Evolutionary conservation across 1,140 invertebrate genomes (phyloP).

Genomic region (Drosophila grimshawi): DNA sequence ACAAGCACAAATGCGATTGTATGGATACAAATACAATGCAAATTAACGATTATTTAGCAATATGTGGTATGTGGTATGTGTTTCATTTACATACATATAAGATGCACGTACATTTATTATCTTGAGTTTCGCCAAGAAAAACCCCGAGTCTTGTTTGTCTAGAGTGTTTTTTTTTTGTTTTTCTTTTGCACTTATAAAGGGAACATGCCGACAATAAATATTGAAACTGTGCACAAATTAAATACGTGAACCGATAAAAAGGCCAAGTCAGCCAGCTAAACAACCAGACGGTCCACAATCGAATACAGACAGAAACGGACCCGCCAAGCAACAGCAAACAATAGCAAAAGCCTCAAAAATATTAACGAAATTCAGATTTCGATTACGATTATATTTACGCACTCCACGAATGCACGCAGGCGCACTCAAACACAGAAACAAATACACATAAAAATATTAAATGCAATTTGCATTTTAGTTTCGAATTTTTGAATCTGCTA

Average conservation of each 20-base stretch:
- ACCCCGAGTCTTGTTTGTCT: constrained; percentile 49
- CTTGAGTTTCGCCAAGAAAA: constrained; percentile 41
- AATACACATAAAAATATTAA: constrained; percentile 6
- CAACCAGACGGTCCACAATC: constrained; percentile 25
- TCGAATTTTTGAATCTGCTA: constrained; percentile 16
- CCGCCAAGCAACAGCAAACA: constrained; percentile 11
- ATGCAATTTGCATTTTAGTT: constrained; percentile 17
- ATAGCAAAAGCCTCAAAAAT: constrained; percentile 12
- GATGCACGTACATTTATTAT: constrained; percentile 44
- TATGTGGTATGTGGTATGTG: constrained; percentile 6
- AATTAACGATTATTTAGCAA: constrained; percentile 29
- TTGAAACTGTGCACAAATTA: constrained; percentile 76
- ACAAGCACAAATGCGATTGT: constrained; percentile 1
- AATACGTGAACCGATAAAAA: constrained; percentile 61
- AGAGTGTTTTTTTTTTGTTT: constrained; percentile 20
- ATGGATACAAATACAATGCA: constrained; percentile 1
- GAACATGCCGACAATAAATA: constrained; percentile 66
- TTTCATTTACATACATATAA: constrained; percentile 6
- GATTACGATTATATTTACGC: constrained; percentile 52
- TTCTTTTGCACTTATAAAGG: constrained; percentile 66
- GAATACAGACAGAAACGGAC: constrained; percentile 31
- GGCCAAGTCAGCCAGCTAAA: constrained; percentile 34
- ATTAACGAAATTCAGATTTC: constrained; percentile 35
- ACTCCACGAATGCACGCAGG: constrained; percentile 26
- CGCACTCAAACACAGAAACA: constrained; percentile 30